These are phyloP conservation scores for Triplophysa tibetana DNA, from an alignment of 2,113 vertebrate genomes.

Conservation along the genomic window DNA sequence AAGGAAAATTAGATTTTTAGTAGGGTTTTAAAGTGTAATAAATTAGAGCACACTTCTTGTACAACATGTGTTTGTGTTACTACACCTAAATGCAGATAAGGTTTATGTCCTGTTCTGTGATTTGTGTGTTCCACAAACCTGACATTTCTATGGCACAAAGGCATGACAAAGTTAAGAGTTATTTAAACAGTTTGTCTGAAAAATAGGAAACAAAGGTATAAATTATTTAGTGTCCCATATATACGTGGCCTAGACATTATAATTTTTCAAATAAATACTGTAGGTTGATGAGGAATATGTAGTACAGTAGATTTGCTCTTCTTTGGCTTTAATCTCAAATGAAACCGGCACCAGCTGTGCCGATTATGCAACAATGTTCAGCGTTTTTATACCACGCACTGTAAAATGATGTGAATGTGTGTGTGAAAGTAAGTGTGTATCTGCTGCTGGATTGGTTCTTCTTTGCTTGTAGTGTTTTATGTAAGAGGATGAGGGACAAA, in stretches of 20 bases:
- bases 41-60: background rate
- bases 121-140: background rate
- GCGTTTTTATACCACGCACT: slow-evolving; percentile 29
- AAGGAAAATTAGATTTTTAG: background rate
- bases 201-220: slow-evolving; percentile 1
- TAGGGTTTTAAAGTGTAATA: background rate
- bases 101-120: background rate
- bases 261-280: background rate
- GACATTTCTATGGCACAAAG: background rate
- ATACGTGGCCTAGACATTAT: background rate
- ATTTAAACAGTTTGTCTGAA: background rate
- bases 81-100: slow-evolving; percentile 11
- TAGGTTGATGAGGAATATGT: background rate
- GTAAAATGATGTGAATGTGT: slow-evolving; percentile 7
- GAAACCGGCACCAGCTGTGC: slow-evolving; percentile 30
- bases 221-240: background rate
- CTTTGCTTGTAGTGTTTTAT: slow-evolving; percentile 39
- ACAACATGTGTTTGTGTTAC: slow-evolving; percentile 6
- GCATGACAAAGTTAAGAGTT: background rate
- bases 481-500: slow-evolving; percentile 43
- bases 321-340: slow-evolving; percentile 18
- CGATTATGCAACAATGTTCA: slow-evolving; percentile 49
- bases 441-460: slow-evolving; percentile 7
- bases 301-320: slow-evolving; percentile 21
- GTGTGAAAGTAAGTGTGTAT: slow-evolving; percentile 23